Evolutionary conservation across 2,888 invertebrate genomes (phyloP).

Genomic region (Plebejus argus): DNA sequence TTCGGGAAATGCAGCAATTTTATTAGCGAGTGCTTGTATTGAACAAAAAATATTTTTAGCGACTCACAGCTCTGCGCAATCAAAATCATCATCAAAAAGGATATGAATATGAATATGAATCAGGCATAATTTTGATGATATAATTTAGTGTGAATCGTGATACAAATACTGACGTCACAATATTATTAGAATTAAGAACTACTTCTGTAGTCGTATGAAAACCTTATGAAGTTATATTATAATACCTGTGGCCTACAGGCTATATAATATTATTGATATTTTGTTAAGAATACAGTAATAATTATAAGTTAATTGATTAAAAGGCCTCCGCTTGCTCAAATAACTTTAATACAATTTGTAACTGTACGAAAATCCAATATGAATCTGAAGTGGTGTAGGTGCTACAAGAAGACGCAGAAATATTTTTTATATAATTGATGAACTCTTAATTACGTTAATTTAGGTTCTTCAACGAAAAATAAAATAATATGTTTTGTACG

Average conservation of each 20-base stretch:
- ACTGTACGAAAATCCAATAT: constrained; percentile 3
- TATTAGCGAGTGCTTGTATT: not conserved
- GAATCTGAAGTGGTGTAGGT: constrained; percentile 7
- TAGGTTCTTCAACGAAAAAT: constrained; percentile 13
- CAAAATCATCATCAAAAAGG: too few relatives aligned
- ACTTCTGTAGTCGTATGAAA: too few relatives aligned
- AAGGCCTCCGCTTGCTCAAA: constrained; percentile 2
- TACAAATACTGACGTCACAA: too few relatives aligned
- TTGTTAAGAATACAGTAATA: not conserved
- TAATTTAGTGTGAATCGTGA: too few relatives aligned
- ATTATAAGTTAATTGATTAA: not conserved
- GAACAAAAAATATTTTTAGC: too few relatives aligned
- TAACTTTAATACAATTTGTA: constrained; percentile 6
- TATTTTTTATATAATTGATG: not conserved
- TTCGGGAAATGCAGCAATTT: not conserved
- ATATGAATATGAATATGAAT: too few relatives aligned
- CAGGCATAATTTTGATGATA: too few relatives aligned
- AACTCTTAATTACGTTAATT: constrained; percentile 13
- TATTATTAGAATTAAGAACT: too few relatives aligned
- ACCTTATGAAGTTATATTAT: too few relatives aligned
- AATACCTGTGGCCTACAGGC: too few relatives aligned
- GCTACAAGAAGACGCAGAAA: constrained; percentile 1
- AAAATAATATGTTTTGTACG: constrained; percentile 2
- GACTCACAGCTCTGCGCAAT: too few relatives aligned
- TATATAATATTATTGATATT: too few relatives aligned